Evolutionary conservation across 2,113 vertebrate species (phyloP).

Genomic region (Rattus rattus): DNA sequence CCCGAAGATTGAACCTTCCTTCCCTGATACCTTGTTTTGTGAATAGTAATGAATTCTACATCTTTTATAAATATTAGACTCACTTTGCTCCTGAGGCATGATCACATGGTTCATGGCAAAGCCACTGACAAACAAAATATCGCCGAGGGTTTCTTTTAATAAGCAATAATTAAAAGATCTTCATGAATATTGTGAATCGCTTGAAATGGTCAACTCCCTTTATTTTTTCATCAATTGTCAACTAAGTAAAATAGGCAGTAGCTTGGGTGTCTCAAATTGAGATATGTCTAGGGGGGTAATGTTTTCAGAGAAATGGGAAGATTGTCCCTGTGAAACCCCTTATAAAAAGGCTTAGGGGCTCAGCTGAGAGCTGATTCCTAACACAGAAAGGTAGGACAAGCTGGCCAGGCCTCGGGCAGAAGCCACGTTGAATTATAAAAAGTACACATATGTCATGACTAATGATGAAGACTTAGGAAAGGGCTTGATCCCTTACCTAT

Average conservation of each 20-base stretch:
- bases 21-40: background rate
- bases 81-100: background rate
- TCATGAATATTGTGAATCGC: background rate
- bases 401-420: background rate
- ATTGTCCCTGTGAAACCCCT: background rate
- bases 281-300: background rate
- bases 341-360: background rate
- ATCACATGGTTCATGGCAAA: slow-evolving; percentile 10
- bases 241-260: background rate
- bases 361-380: background rate
- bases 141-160: background rate
- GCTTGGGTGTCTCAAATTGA: background rate
- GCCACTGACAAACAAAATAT: background rate
- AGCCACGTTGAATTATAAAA: background rate
- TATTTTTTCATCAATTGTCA: background rate
- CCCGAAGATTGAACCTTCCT: background rate
- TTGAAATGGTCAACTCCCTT: background rate
- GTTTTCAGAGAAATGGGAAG: background rate
- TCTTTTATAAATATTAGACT: slow-evolving; percentile 40
- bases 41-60: slow-evolving; percentile 39
- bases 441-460: too few species aligned
- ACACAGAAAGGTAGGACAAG: background rate
- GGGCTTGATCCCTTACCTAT: background rate
- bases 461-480: background rate
- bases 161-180: background rate